These are phyloP conservation scores for Orthonyx spaldingii DNA, from an alignment of 2,113 vertebrate genomes.

Conservation along the genomic window DNA sequence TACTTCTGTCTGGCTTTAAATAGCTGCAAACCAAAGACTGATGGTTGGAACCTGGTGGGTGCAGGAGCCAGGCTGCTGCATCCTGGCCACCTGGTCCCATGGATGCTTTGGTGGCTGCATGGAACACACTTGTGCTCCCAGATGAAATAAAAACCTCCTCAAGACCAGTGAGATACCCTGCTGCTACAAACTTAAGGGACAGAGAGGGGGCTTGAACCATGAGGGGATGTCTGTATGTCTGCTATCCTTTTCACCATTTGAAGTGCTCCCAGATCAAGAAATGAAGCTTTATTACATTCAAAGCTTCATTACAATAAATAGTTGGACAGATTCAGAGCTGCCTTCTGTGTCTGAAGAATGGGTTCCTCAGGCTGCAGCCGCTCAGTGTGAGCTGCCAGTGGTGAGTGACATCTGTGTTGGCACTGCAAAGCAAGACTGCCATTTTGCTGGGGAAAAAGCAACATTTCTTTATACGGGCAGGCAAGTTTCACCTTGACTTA, in stretches of 20 bases:
- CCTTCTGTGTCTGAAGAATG: background rate
- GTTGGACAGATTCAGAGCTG: background rate
- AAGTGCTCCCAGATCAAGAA: background rate
- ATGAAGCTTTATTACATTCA: background rate
- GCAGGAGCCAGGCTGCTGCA: background rate
- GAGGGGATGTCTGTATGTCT: background rate
- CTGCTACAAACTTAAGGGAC: background rate
- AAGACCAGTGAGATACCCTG: background rate
- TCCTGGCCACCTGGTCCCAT: background rate
- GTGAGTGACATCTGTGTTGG: background rate
- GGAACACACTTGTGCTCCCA: background rate
- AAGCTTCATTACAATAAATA: background rate
- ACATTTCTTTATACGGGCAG: background rate
- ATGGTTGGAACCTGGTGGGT: background rate
- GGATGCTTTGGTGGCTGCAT: background rate
- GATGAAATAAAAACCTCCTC: background rate
- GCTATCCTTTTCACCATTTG: background rate
- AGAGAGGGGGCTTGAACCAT: background rate
- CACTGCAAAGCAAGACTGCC: background rate
- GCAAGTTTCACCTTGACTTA: slow-evolving; percentile 22
- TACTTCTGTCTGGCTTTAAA: background rate
- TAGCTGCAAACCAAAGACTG: background rate
- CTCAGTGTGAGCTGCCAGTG: background rate
- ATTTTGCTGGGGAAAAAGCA: background rate
- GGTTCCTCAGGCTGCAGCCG: background rate